Conservation (phyloP, 2,113 vertebrate species). For the Datnioides undecimradiatus region DNA sequence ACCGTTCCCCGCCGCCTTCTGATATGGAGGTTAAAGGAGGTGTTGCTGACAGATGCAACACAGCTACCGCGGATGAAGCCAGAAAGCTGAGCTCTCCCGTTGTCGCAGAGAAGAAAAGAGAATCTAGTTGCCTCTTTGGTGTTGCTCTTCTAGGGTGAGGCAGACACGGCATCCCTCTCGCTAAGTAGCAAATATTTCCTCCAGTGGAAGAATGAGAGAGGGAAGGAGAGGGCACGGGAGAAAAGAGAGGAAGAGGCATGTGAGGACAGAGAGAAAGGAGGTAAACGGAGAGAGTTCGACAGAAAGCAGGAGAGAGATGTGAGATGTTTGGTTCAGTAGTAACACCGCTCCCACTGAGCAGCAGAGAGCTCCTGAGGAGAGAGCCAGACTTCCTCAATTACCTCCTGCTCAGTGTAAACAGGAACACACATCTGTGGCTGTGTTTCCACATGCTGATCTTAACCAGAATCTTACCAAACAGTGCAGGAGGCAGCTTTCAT, state of each 20-base stretch:
- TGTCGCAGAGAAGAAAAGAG: constrained; percentile 20
- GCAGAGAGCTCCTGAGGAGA: constrained; percentile 61
- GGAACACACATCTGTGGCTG: constrained; percentile 62
- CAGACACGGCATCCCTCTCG: constrained; percentile 19
- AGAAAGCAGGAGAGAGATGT: constrained; percentile 38
- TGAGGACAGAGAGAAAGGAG: constrained; percentile 39
- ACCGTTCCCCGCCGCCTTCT: constrained; percentile 38
- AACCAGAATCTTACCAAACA: constrained; percentile 35
- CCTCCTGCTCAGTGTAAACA: constrained; percentile 70
- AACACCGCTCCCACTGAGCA: constrained; percentile 55
- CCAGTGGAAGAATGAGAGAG: background rate
- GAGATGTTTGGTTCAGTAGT: constrained; percentile 70
- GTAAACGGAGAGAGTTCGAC: constrained; percentile 29
- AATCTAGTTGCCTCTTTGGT: constrained; percentile 18
- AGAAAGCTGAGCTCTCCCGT: constrained; percentile 14
- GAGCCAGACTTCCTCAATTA: constrained; percentile 75
- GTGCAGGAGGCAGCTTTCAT: constrained; percentile 26
- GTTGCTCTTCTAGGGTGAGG: constrained; percentile 21
- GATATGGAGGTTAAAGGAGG: constrained; percentile 48
- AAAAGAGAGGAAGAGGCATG: constrained; percentile 6
- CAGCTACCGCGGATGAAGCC: constrained; percentile 21
- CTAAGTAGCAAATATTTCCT: constrained; percentile 44
- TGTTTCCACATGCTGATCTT: constrained; percentile 43
- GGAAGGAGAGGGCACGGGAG: background rate
- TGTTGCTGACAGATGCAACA: constrained; percentile 39